Evolutionary conservation across 2,113 vertebrate genomes (phyloP), one percentile per base, ranked within the genome.

Genomic region (Neotoma lepida): DNA sequence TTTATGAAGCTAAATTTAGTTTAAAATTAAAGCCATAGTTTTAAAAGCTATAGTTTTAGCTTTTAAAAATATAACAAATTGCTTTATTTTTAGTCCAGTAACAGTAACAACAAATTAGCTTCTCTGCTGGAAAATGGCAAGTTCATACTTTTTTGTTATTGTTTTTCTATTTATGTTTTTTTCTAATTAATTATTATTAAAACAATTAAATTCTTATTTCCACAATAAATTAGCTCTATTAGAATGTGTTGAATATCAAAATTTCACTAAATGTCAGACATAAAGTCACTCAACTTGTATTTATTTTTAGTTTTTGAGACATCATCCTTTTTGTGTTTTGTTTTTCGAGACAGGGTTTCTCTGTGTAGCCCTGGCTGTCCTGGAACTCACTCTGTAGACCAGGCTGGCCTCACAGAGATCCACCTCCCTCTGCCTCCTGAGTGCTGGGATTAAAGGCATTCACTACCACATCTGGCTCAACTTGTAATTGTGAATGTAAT

Each of bases 21-120:
- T 89, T 92, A 92, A 92, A 63, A 51, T 81, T 9, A 64, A n/a
- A n/a, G n/a, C n/a, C n/a, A n/a, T n/a, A n/a, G n/a, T n/a, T n/a
- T n/a, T n/a, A n/a, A n/a, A n/a, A 89, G 74, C 77, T 28, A 86
- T 71, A 73, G 81, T 91, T 86, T 91, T 63, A 77, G 73, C 22
- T 64, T 93, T 96, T 91, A 51, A 95, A 94, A 82, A 86, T 77
- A 58, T 64, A 84, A 56, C 44, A 24, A 93, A 82, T 77, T 61
- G 41, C 44, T 89, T 89, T 86, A 80, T 88, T 86, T 94, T 93
- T 66, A 81, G 73, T 51, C 8, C 30, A 30, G 63, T 97, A n/a
- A 51, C n/a, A 46, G 41, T 95, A 33, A 61, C 68, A 93, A 44
- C 92, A 87, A 76, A 89, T 86, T n/a, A 54, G 18, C 88, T 35